Percentiles rank a stretch among this genome's conserved stretches.
These are phyloP conservation scores for Tachycineta bicolor DNA, from an alignment of 2,113 vertebrate species.

Conservation along the genomic window DNA sequence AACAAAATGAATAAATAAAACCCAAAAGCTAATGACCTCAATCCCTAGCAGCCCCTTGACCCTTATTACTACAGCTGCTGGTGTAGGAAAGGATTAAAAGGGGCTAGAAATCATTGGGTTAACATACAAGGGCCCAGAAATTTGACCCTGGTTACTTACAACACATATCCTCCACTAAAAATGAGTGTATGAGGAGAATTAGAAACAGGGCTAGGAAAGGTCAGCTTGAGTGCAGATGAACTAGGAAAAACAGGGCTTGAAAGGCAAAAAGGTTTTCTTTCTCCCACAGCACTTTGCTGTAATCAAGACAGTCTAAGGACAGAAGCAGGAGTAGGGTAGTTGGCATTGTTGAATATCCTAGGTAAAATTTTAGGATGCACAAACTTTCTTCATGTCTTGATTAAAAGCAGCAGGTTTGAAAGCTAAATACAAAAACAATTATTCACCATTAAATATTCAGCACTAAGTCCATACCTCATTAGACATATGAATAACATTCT, in stretches of 20 bases:
- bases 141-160: conserved; percentile 79
- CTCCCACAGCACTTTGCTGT: not conserved
- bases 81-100: conserved; percentile 78
- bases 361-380: not conserved
- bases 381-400: not conserved
- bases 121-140: conserved; percentile 74
- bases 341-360: not conserved
- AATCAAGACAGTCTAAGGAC: not conserved
- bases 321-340: not conserved
- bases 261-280: conserved; percentile 41
- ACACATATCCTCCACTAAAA: conserved; percentile 76
- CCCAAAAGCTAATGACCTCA: conserved; percentile 72
- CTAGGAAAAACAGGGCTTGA: conserved; percentile 60
- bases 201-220: conserved; percentile 78
- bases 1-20: conserved; percentile 72
- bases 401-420: not conserved
- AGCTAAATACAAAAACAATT: not conserved
- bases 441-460: not conserved
- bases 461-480: not conserved
- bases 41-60: conserved; percentile 70
- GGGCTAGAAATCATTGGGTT: conserved; percentile 76
- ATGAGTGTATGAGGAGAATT: conserved; percentile 76
- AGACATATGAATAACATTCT: not conserved
- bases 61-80: conserved; percentile 76
- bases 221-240: conserved; percentile 75